Conservation (phyloP, 1,140 invertebrate species). For the Venturia canescens region DNA sequence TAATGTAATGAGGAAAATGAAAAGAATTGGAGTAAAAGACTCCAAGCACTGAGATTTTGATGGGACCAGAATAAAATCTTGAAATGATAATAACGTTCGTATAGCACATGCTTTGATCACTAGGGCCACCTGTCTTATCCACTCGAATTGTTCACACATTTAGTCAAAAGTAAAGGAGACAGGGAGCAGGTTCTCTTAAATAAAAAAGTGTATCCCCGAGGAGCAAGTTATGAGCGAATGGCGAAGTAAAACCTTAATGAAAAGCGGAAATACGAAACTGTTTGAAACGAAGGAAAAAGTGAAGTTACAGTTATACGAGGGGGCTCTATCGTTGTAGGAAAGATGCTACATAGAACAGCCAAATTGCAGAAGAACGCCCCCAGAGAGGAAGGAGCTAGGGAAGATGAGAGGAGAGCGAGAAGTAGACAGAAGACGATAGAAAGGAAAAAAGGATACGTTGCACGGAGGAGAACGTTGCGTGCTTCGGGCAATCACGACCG, state of each 20-base stretch:
- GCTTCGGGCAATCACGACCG: conserved; percentile 48
- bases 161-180: neutral
- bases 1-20: too few species aligned
- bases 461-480: conserved; percentile 27
- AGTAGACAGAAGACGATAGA: conserved; percentile 21
- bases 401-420: conserved; percentile 24
- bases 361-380: conserved; percentile 32
- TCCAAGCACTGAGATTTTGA: neutral
- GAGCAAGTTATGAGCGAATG: conserved; percentile 8
- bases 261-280: conserved; percentile 34
- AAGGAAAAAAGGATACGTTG: neutral
- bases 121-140: neutral
- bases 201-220: conserved; percentile 17
- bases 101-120: neutral
- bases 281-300: conserved; percentile 16
- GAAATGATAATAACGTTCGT: neutral
- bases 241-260: conserved; percentile 29
- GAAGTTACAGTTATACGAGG: conserved; percentile 14
- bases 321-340: conserved; percentile 13
- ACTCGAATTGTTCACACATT: conserved; percentile 8
- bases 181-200: neutral
- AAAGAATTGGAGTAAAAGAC: too few species aligned
- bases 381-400: conserved; percentile 4
- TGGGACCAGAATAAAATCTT: neutral
- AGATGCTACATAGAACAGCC: neutral